Base-by-base conservation (phyloP, 2,888 invertebrate genomes). In the Noctua janthina region DNA sequence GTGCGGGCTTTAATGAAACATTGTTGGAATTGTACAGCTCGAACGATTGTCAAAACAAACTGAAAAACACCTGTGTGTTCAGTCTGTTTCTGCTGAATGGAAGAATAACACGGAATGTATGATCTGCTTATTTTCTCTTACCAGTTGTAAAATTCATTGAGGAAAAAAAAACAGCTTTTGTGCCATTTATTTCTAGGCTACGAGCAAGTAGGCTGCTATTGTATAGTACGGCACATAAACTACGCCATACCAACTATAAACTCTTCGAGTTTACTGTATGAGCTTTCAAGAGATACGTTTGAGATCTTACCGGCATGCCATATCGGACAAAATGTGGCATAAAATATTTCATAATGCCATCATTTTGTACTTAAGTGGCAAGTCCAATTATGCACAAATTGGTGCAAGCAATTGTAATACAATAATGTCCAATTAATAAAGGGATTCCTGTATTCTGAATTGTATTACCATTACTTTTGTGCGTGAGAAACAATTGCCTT, bases 401-500 rank as follows among this genome's bases (percentile, higher is more conserved):
- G 46, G 59, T 79, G 70, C 69, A 76, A 20, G 23, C 74, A 77
- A 75, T 84, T 77, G 72, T 70, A 76, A 71, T 74, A 82, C 64
- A 72, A 80, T n/a, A 67, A 70, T 79, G 64, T 70, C 11, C 23
- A 70, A 29, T 76, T 73, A 54, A 71, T 72, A 79, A 70, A 80
- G 29, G 70, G 46, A 81, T 82, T 73, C 66, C 11, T 46, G 67
- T 74, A 67, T 79, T 71, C 15, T 35, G 67, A 74, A 78, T 89
- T 74, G 81, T 71, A 86, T 79, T 69, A 71, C 43, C 68, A 82
- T 82, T 76, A 73, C 43, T 78, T 87, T 76, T 54, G 72, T 77
- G 80, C 59, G 81, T 81, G 79, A 89, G 87, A 82, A 88, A 90
- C 91, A 92, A 91, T 91, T 89, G 84, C 79, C 76, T 78, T 83